Conservation (phyloP, 2,113 vertebrate species). For the Etheostoma cragini region DNA sequence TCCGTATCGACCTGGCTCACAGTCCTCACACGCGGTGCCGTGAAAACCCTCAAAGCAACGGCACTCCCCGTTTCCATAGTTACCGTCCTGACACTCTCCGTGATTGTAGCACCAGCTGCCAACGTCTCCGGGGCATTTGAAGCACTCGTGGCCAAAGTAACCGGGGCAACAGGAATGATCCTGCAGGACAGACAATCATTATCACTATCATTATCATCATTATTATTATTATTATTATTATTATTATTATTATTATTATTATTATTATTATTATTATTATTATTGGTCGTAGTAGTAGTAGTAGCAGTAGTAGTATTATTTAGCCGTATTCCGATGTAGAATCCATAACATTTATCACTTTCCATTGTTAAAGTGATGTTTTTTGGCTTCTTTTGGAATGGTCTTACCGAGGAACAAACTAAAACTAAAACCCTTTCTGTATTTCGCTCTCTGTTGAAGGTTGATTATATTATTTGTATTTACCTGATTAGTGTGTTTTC, state of each 20-base stretch:
- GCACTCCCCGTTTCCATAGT: constrained; percentile 90
- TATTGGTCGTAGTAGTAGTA: too few species aligned
- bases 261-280: too few species aligned
- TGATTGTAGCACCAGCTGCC: constrained; percentile 90
- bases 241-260: neutral
- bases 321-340: neutral
- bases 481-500: too few species aligned
- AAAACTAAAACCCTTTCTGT: too few species aligned
- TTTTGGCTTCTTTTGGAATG: neutral
- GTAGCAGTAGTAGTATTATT: too few species aligned
- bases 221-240: neutral
- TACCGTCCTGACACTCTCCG: constrained; percentile 90
- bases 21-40: constrained; percentile 94
- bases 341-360: neutral
- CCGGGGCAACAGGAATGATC: constrained; percentile 90
- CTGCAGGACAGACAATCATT: constrained; percentile 71
- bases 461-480: too few species aligned
- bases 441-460: too few species aligned
- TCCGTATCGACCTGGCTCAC: constrained; percentile 92
- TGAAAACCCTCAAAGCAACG: constrained; percentile 95
- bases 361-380: neutral
- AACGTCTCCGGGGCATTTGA: constrained; percentile 89
- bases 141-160: constrained; percentile 92
- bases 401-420: too few species aligned
- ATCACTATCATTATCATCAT: neutral